Base-by-base conservation (phyloP, 1,140 invertebrate species). In the Delia radicum region DNA sequence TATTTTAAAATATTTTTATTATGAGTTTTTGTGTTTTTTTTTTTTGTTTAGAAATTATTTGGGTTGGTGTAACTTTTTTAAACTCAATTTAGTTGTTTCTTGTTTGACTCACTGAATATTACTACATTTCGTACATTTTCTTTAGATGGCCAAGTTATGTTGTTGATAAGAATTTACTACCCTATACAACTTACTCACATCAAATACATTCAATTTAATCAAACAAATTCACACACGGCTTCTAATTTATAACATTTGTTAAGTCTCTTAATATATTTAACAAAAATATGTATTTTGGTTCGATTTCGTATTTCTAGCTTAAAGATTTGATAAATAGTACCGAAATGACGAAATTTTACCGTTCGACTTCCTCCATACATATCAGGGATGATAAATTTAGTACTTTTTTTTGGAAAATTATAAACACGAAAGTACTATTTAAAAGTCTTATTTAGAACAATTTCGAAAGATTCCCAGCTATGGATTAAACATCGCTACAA, bases 111-210 rank as follows among this genome's bases (percentile, higher is more conserved):
- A 55, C 48, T 55, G 18, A 55, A 18, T 55, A 21, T 55, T n/a
- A 55, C 48, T 55, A 55, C 48, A 55, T 18, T 55, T 55, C 18
- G 48, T 55, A 21, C 48, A 21, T 18, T 55, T 55, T 55, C 48
- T 55, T 55, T 24, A 55, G 48, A 55, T 55, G 18, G 48, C 48
- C 48, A 55, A 55, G 48, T 55, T 55, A 55, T 55, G 48, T 55
- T 55, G n/a, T 55, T 55, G 48, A 55, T 55, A 55, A 55, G 48
- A 55, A 55, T 21, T 55, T n/a, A n/a, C n/a, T n/a, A n/a, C n/a
- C n/a, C n/a, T n/a, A n/a, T n/a, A n/a, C n/a, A n/a, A n/a, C n/a
- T n/a, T n/a, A n/a, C n/a, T n/a, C n/a, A n/a, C n/a, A n/a, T n/a
- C n/a, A n/a, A n/a, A n/a, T n/a, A n/a, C n/a, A n/a, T n/a, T n/a